These are phyloP conservation scores for Solea senegalensis DNA, from an alignment of 2,113 vertebrate genomes.

Conservation along the genomic window DNA sequence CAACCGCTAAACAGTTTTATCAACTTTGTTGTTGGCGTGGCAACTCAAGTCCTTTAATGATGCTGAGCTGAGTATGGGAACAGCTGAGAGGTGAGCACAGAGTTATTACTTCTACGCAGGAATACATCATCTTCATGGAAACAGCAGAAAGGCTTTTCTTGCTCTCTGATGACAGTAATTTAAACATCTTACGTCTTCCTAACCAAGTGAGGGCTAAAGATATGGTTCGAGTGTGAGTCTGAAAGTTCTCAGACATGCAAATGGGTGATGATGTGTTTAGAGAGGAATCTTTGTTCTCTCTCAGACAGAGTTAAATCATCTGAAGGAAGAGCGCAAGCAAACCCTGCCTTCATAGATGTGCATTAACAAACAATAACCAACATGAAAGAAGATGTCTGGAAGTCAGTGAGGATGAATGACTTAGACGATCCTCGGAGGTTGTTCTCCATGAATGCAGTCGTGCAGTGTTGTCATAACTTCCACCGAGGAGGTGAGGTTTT, in stretches of 20 bases:
- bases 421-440: conserved; percentile 5
- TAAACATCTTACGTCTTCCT: neutral
- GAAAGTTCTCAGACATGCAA: conserved; percentile 17
- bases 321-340: neutral
- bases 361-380: conserved; percentile 19
- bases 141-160: neutral
- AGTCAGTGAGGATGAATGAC: conserved; percentile 3
- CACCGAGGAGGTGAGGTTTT: too few relatives aligned
- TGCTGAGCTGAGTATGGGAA: conserved; percentile 78
- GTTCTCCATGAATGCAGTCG: too few relatives aligned
- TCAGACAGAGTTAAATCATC: conserved; percentile 49
- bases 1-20: conserved; percentile 19
- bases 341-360: conserved; percentile 9
- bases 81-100: conserved; percentile 80
- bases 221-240: conserved; percentile 9
- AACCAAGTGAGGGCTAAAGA: neutral
- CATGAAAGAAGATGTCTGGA: neutral
- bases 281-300: conserved; percentile 44
- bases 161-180: conserved; percentile 3
- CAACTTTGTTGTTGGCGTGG: conserved; percentile 48
- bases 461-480: too few relatives aligned
- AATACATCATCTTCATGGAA: conserved; percentile 5
- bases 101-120: conserved; percentile 1
- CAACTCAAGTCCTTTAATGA: conserved; percentile 53
- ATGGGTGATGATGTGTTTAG: conserved; percentile 43